phyloP scores from a whole-genome alignment of 2,113 vertebrate genomes.

The Perca fluviatilis region DNA sequence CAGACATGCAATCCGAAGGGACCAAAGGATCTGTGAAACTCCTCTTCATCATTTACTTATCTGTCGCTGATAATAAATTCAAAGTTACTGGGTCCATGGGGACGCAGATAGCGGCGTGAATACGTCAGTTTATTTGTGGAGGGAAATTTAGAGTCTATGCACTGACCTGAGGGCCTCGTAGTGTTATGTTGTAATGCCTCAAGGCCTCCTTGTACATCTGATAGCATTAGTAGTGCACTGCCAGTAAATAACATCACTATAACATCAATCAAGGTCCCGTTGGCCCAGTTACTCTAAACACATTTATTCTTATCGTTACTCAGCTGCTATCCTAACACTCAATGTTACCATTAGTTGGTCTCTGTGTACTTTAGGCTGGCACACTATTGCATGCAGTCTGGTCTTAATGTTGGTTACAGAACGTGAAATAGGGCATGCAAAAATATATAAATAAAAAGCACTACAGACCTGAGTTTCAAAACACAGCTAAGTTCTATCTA shows the following conservation, averaged over 20 bases:
- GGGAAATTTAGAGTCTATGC: conserved; percentile 26
- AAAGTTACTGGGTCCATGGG: conserved; percentile 62
- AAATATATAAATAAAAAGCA: conserved; percentile 22
- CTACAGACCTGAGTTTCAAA: neutral
- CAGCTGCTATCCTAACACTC: conserved; percentile 45
- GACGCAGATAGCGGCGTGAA: conserved; percentile 58
- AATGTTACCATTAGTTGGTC: conserved; percentile 36
- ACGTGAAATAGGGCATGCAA: neutral
- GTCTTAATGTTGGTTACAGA: conserved; percentile 34
- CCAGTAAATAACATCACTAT: conserved; percentile 58
- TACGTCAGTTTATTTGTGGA: conserved; percentile 48
- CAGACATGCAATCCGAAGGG: conserved; percentile 40
- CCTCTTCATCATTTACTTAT: conserved; percentile 54
- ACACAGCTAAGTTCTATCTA: neutral
- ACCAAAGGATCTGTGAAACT: conserved; percentile 49
- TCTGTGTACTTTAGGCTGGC: conserved; percentile 43
- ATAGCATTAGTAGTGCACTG: conserved; percentile 65
- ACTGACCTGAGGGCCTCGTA: conserved; percentile 22
- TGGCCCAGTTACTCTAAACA: conserved; percentile 71
- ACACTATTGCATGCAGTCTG: conserved; percentile 19
- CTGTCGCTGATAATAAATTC: conserved; percentile 65
- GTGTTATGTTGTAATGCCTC: conserved; percentile 54
- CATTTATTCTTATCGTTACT: conserved; percentile 70
- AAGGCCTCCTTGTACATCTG: conserved; percentile 63
- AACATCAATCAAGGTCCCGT: conserved; percentile 60